Evolutionary conservation across 2,888 invertebrate species (phyloP), one percentile per base, ranked within the genome.

Genomic region (Dasysyrphus albostriatus): DNA sequence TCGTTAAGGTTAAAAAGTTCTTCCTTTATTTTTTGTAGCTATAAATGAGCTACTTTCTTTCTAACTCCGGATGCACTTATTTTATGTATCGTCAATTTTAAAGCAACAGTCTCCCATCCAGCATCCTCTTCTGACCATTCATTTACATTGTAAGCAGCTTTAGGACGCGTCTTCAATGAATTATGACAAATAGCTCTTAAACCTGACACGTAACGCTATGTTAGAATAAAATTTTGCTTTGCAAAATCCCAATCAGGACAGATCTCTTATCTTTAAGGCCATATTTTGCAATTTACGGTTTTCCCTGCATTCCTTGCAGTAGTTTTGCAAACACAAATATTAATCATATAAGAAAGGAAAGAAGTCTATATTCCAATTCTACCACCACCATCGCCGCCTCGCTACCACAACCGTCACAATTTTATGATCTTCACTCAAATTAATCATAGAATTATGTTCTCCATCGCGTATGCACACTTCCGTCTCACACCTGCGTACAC

Each of bases 401-500:
- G n/a, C n/a, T n/a, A n/a, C n/a, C n/a, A n/a, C n/a, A n/a, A 24
- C 69, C 42, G 14, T 54, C 67, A 78, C 54, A 37, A 75, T 49
- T 74, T 56, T 75, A 65, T 56, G 70, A 80, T 84, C 49, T 65
- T 37, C 65, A 29, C 19, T 67, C 76, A 69, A 85, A 85, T 85
- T 85, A 85, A 85, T 85, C 85, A 85, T 81, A 44, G 82, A 74
- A 85, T 85, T 85, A 85, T 85, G 63, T 39, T 70, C 76, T 54
- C 24, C 39, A 51, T 44, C 19, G 32, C 10, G 42, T 63, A 49
- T 61, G 14, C 34, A 59, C 39, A 83, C 83, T 83, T 83, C 83
- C 87, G 74, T 87, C 87, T 83, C 87, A 83, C 83, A 87, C 87
- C 87, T 87, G 87, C 87, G 83, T 83, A 79, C 87, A 83, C 83